phyloP scores from a whole-genome alignment of 2,797 vertebrate species.

The Ptychobarbus kaznakovi region DNA sequence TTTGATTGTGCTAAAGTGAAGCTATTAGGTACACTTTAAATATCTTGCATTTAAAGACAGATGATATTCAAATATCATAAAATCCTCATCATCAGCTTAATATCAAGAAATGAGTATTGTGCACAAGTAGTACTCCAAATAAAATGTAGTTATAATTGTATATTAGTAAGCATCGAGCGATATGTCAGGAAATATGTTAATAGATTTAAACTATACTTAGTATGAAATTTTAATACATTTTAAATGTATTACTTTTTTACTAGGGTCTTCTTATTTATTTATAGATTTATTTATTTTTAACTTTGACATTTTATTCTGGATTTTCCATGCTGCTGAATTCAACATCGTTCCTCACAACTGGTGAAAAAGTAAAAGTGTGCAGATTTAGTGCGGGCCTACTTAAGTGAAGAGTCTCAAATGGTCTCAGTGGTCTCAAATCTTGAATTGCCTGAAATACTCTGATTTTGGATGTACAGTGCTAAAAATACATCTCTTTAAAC shows the following conservation, averaged over 20 bases:
- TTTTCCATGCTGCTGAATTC: background rate
- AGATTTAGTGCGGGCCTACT: background rate
- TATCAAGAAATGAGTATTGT: background rate
- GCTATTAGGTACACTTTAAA: background rate
- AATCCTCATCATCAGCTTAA: background rate
- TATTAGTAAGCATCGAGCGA: background rate
- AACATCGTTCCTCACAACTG: background rate
- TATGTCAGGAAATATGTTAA: background rate
- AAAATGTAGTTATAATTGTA: background rate
- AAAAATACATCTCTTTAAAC: conserved; percentile 47
- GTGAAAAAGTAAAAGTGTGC: background rate
- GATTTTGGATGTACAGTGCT: conserved; percentile 35
- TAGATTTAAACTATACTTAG: background rate
- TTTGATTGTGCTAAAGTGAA: background rate
- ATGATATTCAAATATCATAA: background rate
- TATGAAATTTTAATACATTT: background rate
- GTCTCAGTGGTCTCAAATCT: conserved; percentile 17
- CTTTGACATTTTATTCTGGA: background rate
- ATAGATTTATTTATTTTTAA: background rate
- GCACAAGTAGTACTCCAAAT: background rate
- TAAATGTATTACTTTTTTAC: background rate
- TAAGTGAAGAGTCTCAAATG: conserved; percentile 19
- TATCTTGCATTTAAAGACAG: background rate
- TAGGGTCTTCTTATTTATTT: background rate
- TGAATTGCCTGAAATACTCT: conserved; percentile 33